Evolutionary conservation across 2,888 invertebrate species (phyloP).

Genomic region (Nebria salina): DNA sequence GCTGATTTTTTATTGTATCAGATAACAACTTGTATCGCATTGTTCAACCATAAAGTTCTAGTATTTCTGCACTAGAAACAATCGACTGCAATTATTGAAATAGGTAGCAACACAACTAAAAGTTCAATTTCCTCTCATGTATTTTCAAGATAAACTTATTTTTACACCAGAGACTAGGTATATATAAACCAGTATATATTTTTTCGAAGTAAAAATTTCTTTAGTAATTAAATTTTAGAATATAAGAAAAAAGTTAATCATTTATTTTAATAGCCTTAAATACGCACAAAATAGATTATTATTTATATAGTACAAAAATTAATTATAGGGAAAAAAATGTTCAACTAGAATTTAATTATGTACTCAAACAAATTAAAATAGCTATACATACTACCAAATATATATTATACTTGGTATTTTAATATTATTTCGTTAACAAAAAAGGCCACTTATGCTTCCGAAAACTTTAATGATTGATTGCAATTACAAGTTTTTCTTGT

Average conservation of each 20-base stretch:
- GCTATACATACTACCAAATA: neutral
- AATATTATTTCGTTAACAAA: neutral
- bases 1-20: slow-evolving; percentile 39
- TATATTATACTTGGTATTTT: neutral
- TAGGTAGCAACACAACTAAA: neutral
- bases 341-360: neutral
- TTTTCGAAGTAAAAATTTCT: too few relatives aligned
- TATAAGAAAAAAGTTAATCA: too few relatives aligned
- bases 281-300: too few relatives aligned
- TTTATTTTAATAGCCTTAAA: too few relatives aligned
- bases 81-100: neutral
- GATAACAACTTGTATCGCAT: slow-evolving; percentile 25
- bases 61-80: neutral
- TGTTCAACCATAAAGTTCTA: neutral
- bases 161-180: too few relatives aligned
- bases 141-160: too few relatives aligned
- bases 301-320: neutral
- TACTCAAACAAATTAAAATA: neutral
- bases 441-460: neutral
- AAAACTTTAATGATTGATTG: slow-evolving; percentile 38
- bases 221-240: too few relatives aligned
- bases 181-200: too few relatives aligned
- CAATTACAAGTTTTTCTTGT: slow-evolving; percentile 35
- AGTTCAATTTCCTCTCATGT: too few relatives aligned
- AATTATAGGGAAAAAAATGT: neutral